A percentile compares a stretch with the other conserved stretches of the same genome.
Evolutionary conservation across 2,113 vertebrate species (phyloP).

Genomic region (Pygoscelis antarcticus): DNA sequence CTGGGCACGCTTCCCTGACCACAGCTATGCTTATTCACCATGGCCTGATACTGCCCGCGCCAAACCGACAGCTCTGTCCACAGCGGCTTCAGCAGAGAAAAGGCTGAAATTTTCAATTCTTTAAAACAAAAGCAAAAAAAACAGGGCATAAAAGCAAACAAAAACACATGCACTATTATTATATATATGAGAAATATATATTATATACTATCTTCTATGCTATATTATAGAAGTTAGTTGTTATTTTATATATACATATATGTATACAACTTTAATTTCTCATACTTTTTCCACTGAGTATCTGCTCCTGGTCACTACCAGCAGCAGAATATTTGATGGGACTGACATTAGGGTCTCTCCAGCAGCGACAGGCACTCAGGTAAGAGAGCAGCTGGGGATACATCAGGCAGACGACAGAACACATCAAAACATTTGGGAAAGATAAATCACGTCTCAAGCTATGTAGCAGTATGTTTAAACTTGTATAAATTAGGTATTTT

Average conservation of each 20-base stretch:
- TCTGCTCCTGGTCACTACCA: background rate
- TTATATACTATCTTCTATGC: background rate
- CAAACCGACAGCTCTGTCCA: too few species aligned
- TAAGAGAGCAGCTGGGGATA: background rate
- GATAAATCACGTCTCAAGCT: background rate
- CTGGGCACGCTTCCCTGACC: background rate
- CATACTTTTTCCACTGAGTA: background rate
- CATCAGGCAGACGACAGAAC: background rate
- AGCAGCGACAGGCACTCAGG: fast-evolving
- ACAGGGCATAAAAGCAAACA: background rate
- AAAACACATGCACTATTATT: background rate
- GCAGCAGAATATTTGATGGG: background rate
- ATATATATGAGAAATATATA: background rate
- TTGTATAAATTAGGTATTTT: background rate
- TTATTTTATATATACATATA: background rate
- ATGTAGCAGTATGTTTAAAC: background rate
- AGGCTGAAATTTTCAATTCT: background rate
- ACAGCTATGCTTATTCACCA: background rate
- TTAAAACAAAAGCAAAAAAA: background rate
- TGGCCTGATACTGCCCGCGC: background rate
- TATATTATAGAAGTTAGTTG: background rate
- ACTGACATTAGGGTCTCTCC: background rate
- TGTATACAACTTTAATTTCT: background rate
- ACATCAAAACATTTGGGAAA: background rate
- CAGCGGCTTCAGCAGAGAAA: background rate